phyloP scores from a whole-genome alignment of 2,113 vertebrate genomes.

The Sialia sialis region DNA sequence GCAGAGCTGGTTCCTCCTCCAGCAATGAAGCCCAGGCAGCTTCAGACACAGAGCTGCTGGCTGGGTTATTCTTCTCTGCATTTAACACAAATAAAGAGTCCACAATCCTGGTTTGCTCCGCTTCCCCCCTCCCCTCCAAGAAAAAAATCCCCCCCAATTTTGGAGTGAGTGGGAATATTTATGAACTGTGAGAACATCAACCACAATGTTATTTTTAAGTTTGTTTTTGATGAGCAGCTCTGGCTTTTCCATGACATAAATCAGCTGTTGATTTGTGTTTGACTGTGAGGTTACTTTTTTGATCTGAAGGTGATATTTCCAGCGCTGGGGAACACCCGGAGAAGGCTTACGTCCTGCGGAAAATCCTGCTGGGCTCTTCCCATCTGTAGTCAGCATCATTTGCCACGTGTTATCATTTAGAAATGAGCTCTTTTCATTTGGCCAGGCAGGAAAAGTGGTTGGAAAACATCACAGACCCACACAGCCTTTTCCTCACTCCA shows the following conservation, averaged over 20 bases:
- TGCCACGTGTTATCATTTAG: not conserved
- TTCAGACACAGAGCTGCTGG: not conserved
- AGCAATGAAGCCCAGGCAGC: not conserved
- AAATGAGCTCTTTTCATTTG: not conserved
- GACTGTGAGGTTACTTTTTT: not conserved
- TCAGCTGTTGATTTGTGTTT: not conserved
- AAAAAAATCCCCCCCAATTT: not conserved
- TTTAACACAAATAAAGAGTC: not conserved
- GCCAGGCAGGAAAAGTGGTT: not conserved
- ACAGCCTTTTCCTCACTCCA: not conserved
- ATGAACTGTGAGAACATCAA: not conserved
- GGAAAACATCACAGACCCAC: not conserved
- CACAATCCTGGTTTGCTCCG: not conserved
- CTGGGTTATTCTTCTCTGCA: not conserved
- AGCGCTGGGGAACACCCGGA: not conserved
- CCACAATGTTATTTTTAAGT: not conserved
- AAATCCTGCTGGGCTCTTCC: not conserved
- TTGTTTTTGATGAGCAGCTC: not conserved
- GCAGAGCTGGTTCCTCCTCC: not conserved
- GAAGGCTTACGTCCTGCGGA: not conserved
- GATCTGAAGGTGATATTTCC: not conserved
- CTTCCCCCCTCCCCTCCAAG: not conserved
- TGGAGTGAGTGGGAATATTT: not conserved
- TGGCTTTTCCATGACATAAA: not conserved
- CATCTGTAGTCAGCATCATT: not conserved